Percentiles rank a stretch among this genome's conserved stretches.
Evolutionary conservation across 2,113 vertebrate species (phyloP).

Genomic region (Gobius niger): DNA sequence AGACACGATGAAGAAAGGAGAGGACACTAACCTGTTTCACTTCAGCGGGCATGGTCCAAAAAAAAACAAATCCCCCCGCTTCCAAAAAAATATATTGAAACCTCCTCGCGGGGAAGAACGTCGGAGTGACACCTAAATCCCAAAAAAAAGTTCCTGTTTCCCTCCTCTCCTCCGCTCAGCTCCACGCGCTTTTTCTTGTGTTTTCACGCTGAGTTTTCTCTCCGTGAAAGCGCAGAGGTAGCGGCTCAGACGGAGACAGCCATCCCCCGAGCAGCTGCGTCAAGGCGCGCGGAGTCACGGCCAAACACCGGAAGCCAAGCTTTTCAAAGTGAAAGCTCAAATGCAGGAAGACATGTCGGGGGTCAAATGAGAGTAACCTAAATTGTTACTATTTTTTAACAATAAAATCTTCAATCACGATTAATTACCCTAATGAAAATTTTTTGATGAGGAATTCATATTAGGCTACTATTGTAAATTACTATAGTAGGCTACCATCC

Average conservation of each 20-base stretch:
- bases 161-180: slow-evolving; percentile 51
- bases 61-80: slow-evolving; percentile 40
- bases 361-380: too few relatives aligned
- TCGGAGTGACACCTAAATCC: slow-evolving; percentile 40
- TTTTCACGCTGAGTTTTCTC: slow-evolving; percentile 56
- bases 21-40: slow-evolving; percentile 84
- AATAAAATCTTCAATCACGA: too few relatives aligned
- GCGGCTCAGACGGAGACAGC: slow-evolving; percentile 71
- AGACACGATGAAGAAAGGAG: slow-evolving; percentile 9
- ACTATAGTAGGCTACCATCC: too few relatives aligned
- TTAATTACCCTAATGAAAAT: too few relatives aligned
- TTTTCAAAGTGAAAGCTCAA: slow-evolving; percentile 43
- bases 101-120: slow-evolving; percentile 20
- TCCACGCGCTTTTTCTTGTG: slow-evolving; percentile 39
- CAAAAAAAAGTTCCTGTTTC: slow-evolving; percentile 50
- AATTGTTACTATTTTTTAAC: too few relatives aligned
- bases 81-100: slow-evolving; percentile 35
- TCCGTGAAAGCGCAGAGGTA: slow-evolving; percentile 57
- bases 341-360: fast-evolving
- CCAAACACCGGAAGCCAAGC: background rate
- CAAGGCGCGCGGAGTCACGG: background rate
- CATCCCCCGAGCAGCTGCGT: slow-evolving; percentile 68
- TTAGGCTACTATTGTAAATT: too few relatives aligned
- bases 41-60: slow-evolving; percentile 83
- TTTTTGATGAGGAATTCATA: too few relatives aligned